Base-by-base conservation (phyloP, 2,797 vertebrate species). In the Lithobates sylvaticus region DNA sequence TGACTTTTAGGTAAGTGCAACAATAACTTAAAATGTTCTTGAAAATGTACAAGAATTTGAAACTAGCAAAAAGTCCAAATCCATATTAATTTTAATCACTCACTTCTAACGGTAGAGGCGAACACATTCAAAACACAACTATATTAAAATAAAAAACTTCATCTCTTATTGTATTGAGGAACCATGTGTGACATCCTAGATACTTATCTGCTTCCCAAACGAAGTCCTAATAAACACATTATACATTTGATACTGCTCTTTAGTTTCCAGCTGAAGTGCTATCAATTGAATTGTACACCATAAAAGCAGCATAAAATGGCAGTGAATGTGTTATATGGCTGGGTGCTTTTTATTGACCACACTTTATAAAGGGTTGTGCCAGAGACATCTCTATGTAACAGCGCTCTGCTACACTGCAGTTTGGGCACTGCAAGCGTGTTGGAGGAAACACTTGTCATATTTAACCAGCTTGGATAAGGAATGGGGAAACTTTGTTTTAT, bases 241-340 rank as follows among this genome's bases (percentile, higher is more conserved):
- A 39, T 39, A 73, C 13, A 73, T 47, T 18, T 58, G 69, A 50
- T n/a, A 58, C 78, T 29, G 16, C 5, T 29, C n/a, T 69, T 18
- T 18, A 15, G 3, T 70, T 50, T 42, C 47, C 69, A 73, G 34
- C 54, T 73, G 21, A 32, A 73, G 54, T 50, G n/a, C 32, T 73
- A 72, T 18, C 50, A 73, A 73, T 50, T 71, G 34, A 13, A 82
- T 82, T 58, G 23, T 72, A 39, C 21, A 64, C 21, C 32, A 42
- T 64, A 82, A 39, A 82, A 42, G 47, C 68, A 5, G 69, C 27
- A 82, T 64, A 54, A 69, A 76, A 69, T 58, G 34, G 67, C 44
- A 65, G 54, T 83, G 76, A 83, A 67, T 50, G 70, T 29, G 58
- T 78, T 65, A 16, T 58, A 78, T 82, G 80, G 69, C 69, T 73